These are phyloP conservation scores for Sesamia inferens DNA, from an alignment of 2,888 invertebrate species.

Conservation along the genomic window DNA sequence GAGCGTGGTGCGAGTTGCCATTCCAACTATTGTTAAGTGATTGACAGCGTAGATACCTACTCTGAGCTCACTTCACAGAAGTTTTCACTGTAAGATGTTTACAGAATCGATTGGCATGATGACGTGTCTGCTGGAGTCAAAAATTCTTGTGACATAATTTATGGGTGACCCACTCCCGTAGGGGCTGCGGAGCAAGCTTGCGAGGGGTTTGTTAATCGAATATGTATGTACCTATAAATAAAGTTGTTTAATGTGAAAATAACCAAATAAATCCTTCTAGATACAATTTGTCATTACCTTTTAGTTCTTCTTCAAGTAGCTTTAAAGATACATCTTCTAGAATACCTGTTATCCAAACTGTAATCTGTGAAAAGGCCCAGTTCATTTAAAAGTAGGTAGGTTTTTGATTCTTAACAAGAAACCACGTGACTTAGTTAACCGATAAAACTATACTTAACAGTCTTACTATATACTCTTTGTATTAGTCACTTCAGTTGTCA, in stretches of 20 bases:
- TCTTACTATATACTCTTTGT: no score
- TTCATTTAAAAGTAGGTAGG: neutral
- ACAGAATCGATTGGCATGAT: no score
- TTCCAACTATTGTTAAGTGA: no score
- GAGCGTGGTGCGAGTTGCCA: no score
- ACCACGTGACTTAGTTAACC: no score
- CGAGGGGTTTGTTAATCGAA: neutral
- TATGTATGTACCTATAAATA: neutral
- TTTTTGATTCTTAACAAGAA: no score
- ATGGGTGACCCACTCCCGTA: neutral
- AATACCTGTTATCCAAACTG: slow-evolving; percentile 80
- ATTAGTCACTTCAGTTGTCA: no score
- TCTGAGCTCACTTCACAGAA: no score
- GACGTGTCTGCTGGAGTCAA: no score
- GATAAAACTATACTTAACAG: no score
- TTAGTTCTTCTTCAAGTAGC: slow-evolving; percentile 77
- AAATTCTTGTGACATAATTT: neutral
- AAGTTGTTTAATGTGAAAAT: neutral
- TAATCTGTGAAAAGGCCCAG: slow-evolving; percentile 69
- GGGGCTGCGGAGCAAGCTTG: neutral
- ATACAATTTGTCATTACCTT: slow-evolving; percentile 69
- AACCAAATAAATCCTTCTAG: neutral
- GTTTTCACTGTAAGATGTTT: no score
- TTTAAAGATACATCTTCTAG: slow-evolving; percentile 75
- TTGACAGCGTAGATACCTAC: no score